These are phyloP conservation scores for Cloeon dipterum DNA, from an alignment of 2,888 invertebrate genomes.

Conservation along the genomic window DNA sequence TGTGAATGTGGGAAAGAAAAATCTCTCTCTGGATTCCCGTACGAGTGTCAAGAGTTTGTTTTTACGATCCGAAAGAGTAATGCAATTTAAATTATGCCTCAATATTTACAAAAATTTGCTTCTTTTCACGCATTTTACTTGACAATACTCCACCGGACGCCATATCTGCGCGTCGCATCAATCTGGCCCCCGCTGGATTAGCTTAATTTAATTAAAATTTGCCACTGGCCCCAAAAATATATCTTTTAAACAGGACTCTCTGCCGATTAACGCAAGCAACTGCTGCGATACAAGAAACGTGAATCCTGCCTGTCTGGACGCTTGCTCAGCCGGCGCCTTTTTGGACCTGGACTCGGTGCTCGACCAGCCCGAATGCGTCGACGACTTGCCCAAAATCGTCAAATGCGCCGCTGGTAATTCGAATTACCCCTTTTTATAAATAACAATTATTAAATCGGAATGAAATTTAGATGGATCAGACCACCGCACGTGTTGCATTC, in stretches of 20 bases:
- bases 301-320: constrained; percentile 51
- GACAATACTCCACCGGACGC: too few relatives aligned
- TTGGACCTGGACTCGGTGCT: constrained; percentile 63
- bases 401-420: constrained; percentile 49
- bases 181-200: too few relatives aligned
- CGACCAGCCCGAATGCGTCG: constrained; percentile 55
- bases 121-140: too few relatives aligned
- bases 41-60: too few relatives aligned
- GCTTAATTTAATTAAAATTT: neutral
- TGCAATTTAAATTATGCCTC: too few relatives aligned
- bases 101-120: neutral
- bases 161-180: too few relatives aligned
- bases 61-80: too few relatives aligned
- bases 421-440: constrained; percentile 1
- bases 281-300: constrained; percentile 68
- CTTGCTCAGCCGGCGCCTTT: constrained; percentile 48
- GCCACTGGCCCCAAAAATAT: neutral
- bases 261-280: constrained; percentile 44
- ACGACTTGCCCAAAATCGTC: constrained; percentile 67
- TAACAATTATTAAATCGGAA: neutral
- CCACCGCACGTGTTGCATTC: constrained; percentile 63
- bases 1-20: too few relatives aligned
- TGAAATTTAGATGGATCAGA: constrained; percentile 30
- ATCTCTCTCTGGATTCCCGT: too few relatives aligned
- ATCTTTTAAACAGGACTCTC: constrained; percentile 18